Evolutionary conservation across 2,888 invertebrate genomes (phyloP).

Genomic region (Graphium colonna): DNA sequence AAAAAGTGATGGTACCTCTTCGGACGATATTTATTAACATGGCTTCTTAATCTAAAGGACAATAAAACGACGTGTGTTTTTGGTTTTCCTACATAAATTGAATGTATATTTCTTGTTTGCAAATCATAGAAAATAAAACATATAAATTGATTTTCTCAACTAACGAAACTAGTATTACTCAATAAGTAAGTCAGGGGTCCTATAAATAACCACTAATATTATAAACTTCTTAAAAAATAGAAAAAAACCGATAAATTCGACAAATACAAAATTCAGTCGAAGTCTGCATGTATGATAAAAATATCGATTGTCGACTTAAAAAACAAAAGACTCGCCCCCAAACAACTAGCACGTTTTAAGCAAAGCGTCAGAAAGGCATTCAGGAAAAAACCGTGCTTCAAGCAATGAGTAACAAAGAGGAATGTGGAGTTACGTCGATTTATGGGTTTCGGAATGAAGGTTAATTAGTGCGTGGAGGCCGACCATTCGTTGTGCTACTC

Average conservation of each 20-base stretch:
- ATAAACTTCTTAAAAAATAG: not conserved
- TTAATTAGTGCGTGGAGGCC: conserved; percentile 54
- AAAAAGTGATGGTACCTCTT: too few species aligned
- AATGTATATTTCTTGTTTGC: too few species aligned
- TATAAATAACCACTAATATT: not conserved
- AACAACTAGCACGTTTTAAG: not conserved
- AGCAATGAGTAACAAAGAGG: conserved; percentile 45
- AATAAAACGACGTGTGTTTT: too few species aligned
- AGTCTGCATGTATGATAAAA: not conserved
- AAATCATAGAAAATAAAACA: too few species aligned
- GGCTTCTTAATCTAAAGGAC: too few species aligned
- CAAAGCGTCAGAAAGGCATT: conserved; percentile 10
- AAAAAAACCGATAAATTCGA: too few species aligned
- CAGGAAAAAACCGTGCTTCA: conserved; percentile 26
- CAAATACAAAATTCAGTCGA: too few species aligned
- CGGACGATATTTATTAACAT: too few species aligned
- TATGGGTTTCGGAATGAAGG: conserved; percentile 60
- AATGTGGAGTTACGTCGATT: conserved; percentile 54
- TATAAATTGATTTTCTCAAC: not conserved
- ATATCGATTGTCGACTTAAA: not conserved
- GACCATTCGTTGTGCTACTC: conserved; percentile 37
- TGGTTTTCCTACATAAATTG: too few species aligned
- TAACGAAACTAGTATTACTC: not conserved
- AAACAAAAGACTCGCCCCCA: not conserved
- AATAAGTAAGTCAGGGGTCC: not conserved